Percentiles rank a stretch among this genome's conserved stretches.
Evolutionary conservation across 2,113 vertebrate species (phyloP).

Genomic region (Prionailurus bengalensis): DNA sequence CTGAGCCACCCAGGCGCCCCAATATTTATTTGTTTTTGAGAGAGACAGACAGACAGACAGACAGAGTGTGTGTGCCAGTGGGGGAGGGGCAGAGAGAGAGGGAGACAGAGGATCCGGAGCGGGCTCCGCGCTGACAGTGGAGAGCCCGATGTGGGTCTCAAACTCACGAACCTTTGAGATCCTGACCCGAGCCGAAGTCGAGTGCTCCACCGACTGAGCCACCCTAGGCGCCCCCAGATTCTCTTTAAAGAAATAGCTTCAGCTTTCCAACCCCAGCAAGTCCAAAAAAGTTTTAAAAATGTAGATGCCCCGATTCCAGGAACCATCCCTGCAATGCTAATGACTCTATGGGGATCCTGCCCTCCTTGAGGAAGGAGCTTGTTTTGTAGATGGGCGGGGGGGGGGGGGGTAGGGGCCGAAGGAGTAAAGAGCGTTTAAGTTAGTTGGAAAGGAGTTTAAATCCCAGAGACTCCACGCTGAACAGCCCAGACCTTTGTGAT

Average conservation of each 20-base stretch:
- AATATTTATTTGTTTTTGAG: too few relatives aligned
- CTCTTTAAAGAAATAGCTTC: neutral
- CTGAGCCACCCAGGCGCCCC: too few relatives aligned
- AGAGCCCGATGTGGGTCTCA: too few relatives aligned
- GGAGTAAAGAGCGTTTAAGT: neutral
- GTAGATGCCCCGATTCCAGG: neutral
- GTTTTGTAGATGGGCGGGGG: neutral
- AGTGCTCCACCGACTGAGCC: too few relatives aligned
- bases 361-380: neutral
- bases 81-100: too few relatives aligned
- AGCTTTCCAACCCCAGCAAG: neutral
- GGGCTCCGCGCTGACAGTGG: too few relatives aligned
- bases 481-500: neutral
- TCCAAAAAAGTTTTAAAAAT: neutral
- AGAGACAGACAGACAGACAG: too few relatives aligned
- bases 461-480: neutral
- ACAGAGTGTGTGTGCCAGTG: too few relatives aligned
- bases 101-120: too few relatives aligned
- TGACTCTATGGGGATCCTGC: neutral
- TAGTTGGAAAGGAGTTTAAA: conserved; percentile 11
- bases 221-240: neutral
- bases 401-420: neutral
- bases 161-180: too few relatives aligned
- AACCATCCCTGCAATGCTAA: neutral
- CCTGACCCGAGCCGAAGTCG: too few relatives aligned